Evolutionary conservation across 1,140 invertebrate species (phyloP).

Genomic region (Sinella curviseta): DNA sequence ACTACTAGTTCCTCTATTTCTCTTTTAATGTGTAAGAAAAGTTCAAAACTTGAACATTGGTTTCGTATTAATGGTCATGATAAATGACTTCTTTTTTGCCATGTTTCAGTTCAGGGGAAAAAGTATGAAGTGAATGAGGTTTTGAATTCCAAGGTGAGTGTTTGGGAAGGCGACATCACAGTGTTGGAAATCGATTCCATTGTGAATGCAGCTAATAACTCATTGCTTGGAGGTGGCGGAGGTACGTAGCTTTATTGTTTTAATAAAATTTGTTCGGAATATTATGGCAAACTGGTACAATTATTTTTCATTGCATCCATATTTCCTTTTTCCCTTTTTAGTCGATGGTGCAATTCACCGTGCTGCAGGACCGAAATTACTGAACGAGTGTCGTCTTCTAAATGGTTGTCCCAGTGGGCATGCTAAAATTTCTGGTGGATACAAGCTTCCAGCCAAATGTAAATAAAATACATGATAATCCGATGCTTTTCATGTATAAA

Average conservation of each 20-base stretch:
- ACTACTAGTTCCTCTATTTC: slow-evolving; percentile 33
- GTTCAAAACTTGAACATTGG: background rate
- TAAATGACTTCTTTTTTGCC: too few species aligned
- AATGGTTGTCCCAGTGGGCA: slow-evolving; percentile 73
- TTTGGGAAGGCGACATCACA: slow-evolving; percentile 83
- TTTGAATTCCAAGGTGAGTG: slow-evolving; percentile 65
- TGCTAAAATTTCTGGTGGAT: slow-evolving; percentile 79
- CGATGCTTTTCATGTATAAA: background rate
- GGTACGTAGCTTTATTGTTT: slow-evolving; percentile 54
- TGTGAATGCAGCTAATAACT: slow-evolving; percentile 86
- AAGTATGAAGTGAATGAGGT: slow-evolving; percentile 55
- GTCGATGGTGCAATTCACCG: slow-evolving; percentile 79
- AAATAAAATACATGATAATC: slow-evolving; percentile 28
- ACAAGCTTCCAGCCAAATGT: slow-evolving; percentile 73
- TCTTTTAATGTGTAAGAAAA: background rate
- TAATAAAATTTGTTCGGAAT: slow-evolving; percentile 24
- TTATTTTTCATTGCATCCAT: slow-evolving; percentile 17
- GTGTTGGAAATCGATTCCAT: slow-evolving; percentile 83
- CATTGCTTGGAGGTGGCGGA: slow-evolving; percentile 78
- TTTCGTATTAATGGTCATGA: too few species aligned
- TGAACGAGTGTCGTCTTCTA: slow-evolving; percentile 71
- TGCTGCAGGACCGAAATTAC: slow-evolving; percentile 68
- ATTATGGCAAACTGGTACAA: slow-evolving; percentile 13
- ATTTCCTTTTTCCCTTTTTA: too few species aligned
- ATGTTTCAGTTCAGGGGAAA: too few species aligned